phyloP scores from a whole-genome alignment of 2,113 vertebrate species.

The Otolemur garnettii region DNA sequence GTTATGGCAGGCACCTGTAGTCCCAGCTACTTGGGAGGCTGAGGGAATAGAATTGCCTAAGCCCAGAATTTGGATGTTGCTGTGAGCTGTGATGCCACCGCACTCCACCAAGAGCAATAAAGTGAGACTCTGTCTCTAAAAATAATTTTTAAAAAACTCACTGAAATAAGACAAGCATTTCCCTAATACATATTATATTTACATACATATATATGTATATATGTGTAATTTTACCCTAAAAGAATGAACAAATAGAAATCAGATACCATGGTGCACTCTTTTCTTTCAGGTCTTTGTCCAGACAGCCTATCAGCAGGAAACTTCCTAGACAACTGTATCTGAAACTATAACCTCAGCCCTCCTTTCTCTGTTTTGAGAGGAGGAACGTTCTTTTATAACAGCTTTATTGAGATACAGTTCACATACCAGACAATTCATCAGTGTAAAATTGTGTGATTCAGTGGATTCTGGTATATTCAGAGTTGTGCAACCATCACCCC shows the following conservation, averaged over 20 bases:
- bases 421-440: not conserved
- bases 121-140: too few species aligned
- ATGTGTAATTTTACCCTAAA: not conserved
- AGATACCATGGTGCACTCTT: fast-evolving
- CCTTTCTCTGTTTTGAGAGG: not conserved
- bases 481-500: not conserved
- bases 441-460: not conserved
- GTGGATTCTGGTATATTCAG: not conserved
- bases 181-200: too few species aligned
- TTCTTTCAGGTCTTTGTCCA: not conserved
- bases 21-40: too few species aligned
- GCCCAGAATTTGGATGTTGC: too few species aligned
- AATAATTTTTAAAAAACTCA: not conserved
- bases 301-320: not conserved
- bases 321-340: not conserved
- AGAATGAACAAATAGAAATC: not conserved
- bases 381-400: not conserved
- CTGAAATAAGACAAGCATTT: not conserved
- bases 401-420: not conserved
- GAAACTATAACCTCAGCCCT: not conserved
- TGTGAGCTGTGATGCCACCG: too few species aligned
- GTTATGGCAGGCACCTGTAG: too few species aligned
- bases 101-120: too few species aligned
- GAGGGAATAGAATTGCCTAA: too few species aligned
- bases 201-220: too few species aligned